phyloP scores from a whole-genome alignment of 2,888 invertebrate species.

The Escarpia spicata region DNA sequence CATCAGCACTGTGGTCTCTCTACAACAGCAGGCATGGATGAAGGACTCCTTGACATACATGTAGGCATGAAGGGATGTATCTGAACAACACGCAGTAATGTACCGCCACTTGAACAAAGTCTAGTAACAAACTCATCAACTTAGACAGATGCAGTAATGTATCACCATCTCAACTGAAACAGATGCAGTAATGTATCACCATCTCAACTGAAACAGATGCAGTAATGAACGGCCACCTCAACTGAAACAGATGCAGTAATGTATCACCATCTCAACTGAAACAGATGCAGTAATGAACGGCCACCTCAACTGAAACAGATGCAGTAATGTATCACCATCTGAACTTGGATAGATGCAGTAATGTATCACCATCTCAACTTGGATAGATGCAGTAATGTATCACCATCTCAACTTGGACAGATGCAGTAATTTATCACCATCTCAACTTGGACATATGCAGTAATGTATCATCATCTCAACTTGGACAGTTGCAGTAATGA shows the following conservation, averaged over 20 bases:
- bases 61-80: background rate
- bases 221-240: background rate
- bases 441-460: background rate
- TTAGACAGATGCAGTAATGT: background rate
- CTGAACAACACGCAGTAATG: background rate
- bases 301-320: background rate
- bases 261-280: background rate
- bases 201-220: background rate
- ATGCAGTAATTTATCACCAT: background rate
- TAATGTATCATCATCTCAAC: background rate
- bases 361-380: background rate
- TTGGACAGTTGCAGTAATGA: background rate
- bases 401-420: background rate
- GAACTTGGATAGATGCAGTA: background rate
- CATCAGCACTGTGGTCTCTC: conserved; percentile 43
- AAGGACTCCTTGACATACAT: background rate
- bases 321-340: background rate
- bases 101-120: too few species aligned
- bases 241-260: background rate
- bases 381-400: background rate
- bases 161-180: background rate
- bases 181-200: background rate
- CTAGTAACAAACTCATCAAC: background rate
- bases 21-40: conserved; percentile 5
- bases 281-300: background rate